Evolutionary conservation across 2,888 invertebrate species (phyloP).

Genomic region (Heteromyza rotundicornis): DNA sequence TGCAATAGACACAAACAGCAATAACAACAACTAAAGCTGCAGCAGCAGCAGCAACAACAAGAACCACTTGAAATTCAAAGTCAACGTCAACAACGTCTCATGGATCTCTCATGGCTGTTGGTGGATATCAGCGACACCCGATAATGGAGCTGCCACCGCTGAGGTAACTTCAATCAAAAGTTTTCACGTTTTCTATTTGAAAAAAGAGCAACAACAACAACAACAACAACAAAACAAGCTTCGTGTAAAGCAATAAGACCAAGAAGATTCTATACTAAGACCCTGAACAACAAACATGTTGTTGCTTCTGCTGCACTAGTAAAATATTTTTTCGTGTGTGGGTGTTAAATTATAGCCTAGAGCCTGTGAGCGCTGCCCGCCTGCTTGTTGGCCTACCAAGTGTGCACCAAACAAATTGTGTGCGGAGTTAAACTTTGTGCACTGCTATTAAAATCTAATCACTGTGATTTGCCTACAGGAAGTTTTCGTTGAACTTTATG

Average conservation of each 20-base stretch:
- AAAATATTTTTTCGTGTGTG: neutral
- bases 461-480: neutral
- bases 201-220: no score
- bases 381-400: neutral
- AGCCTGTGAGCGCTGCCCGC: neutral
- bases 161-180: neutral
- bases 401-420: neutral
- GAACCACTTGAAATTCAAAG: neutral
- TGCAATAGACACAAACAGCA: neutral
- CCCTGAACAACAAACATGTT: no score
- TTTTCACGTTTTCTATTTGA: no score
- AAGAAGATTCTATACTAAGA: no score
- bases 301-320: neutral
- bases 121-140: neutral
- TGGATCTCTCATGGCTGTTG: no score
- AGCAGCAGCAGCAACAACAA: neutral
- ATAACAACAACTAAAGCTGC: neutral
- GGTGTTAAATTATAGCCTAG: neutral
- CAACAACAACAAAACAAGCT: neutral
- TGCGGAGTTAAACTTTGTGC: no score
- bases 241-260: no score
- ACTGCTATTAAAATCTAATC: slow-evolving; percentile 4
- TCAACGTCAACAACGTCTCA: neutral
- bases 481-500: neutral
- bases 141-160: neutral